Evolutionary conservation across 2,113 vertebrate genomes (phyloP), one percentile per base, ranked within the genome.

Genomic region (Stigmatopora argus): DNA sequence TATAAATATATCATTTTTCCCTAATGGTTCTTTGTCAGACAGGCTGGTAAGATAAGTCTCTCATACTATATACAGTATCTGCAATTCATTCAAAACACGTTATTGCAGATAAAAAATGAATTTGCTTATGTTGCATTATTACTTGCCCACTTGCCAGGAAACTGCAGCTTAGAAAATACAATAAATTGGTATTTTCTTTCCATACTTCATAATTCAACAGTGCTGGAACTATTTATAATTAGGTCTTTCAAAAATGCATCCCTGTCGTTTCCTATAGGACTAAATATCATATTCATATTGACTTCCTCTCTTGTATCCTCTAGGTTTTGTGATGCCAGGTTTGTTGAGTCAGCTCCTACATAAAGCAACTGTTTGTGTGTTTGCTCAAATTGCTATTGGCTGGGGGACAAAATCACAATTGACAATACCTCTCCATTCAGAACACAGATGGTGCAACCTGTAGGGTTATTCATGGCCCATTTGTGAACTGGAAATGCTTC

Each of bases 401-500:
- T 60, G 69, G 63, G 66, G 73, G 62, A 64, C 56, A 77, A 46
- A 69, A 59, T 77, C 60, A 72, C 64, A 71, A 79, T 58, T 64
- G 49, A 80, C 62, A 70, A 66, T 62, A 67, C 53, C n/a, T 66
- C 65, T 41, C 61, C 57, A 70, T 85, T 85, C 64, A 67, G 64
- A 67, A 67, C 76, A 66, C 57, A 83, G 78, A 84, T 83, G 83
- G 78, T 74, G 45, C 66, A 71, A 81, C 76, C 67, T 82, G 78
- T 80, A 71, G 70, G 26, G 72, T 76, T 75, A 75, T 74, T 55
- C 73, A 74, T 8, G 7, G 73, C 66, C 71, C 66, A 64, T 82
- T 84, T 66, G 67, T 53, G 47, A 60, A 71, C 48, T 66, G 64
- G 72, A 67, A 60, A 81, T 78, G 70, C 72, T 81, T 82, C 76